These are phyloP conservation scores for Notothenia rossii DNA, from an alignment of 2,113 vertebrate species.

Conservation along the genomic window DNA sequence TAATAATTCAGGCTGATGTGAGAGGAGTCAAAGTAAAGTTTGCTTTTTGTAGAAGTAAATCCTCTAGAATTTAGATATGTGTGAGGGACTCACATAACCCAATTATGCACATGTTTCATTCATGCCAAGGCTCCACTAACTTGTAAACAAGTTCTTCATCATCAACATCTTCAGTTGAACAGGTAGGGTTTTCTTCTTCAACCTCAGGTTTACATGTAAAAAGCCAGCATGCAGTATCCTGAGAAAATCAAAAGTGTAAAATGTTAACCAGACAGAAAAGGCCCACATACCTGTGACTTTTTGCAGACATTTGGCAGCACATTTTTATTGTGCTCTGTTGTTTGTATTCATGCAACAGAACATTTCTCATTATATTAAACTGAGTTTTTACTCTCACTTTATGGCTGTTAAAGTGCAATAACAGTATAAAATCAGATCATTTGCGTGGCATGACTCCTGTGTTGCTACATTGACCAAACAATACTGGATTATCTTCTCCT, in stretches of 20 bases:
- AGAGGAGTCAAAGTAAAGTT: not conserved
- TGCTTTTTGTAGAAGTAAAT: not conserved
- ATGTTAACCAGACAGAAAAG: not conserved
- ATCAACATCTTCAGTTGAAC: not conserved
- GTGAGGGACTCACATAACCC: constrained; percentile 16
- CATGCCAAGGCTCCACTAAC: not conserved
- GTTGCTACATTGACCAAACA: no score
- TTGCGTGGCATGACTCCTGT: not conserved
- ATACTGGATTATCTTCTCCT: no score
- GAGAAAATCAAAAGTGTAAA: not conserved
- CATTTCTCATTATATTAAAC: not conserved
- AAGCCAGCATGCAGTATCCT: not conserved
- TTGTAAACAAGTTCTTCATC: not conserved
- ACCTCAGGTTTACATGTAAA: not conserved
- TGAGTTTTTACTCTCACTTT: not conserved
- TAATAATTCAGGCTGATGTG: not conserved
- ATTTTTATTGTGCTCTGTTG: not conserved
- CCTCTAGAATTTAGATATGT: constrained; percentile 10
- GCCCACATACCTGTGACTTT: not conserved
- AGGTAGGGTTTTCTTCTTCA: not conserved
- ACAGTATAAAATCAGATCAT: not conserved
- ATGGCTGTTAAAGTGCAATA: not conserved
- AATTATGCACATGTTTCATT: not conserved
- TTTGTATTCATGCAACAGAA: not conserved
- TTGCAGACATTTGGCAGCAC: not conserved